Conservation (phyloP, 2,113 vertebrate genomes). For the Lophochroa leadbeateri region DNA sequence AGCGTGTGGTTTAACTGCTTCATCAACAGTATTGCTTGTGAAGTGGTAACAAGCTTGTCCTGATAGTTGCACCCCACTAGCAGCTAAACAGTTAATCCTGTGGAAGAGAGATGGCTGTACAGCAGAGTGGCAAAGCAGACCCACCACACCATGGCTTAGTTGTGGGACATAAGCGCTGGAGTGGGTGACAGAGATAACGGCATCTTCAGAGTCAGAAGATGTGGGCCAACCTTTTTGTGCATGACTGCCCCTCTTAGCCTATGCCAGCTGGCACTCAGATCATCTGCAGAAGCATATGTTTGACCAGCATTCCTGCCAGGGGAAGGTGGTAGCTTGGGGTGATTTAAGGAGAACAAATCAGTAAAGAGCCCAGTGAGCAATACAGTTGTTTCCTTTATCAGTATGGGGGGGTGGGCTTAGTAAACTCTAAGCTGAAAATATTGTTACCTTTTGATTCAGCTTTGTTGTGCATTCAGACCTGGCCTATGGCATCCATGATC, state of each 20-base stretch:
- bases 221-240: background rate
- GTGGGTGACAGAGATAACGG: background rate
- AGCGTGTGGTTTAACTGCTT: background rate
- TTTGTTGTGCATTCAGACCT: background rate
- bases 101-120: background rate
- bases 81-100: background rate
- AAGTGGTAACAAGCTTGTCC: background rate
- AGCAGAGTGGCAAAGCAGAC: background rate
- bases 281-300: slow-evolving; percentile 29
- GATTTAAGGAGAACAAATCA: background rate
- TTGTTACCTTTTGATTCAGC: background rate
- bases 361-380: background rate
- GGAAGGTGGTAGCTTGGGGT: background rate
- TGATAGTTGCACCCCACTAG: background rate
- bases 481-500: background rate
- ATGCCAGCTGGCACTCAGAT: slow-evolving; percentile 1
- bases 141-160: background rate
- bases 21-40: background rate
- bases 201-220: background rate
- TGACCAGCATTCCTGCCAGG: slow-evolving; percentile 14
- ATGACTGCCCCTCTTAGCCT: background rate
- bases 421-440: background rate
- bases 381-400: background rate
- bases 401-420: background rate
- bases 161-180: background rate